Conservation (phyloP, 2,888 invertebrate species). For the Cataglyphis albicans region DNA sequence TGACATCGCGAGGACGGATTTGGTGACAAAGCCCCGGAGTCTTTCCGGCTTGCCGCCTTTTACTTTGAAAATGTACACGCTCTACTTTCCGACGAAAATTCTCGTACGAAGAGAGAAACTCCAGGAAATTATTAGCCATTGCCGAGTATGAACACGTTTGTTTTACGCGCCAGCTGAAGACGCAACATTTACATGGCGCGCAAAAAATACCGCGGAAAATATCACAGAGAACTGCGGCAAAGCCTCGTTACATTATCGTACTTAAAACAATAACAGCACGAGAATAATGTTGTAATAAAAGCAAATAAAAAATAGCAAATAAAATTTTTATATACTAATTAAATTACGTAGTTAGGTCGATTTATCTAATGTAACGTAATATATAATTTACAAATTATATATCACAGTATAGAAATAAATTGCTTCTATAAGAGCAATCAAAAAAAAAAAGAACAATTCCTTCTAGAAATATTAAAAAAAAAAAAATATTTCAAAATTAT, state of each 20-base stretch:
- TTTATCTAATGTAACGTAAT: neutral
- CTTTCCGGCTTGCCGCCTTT: conserved; percentile 52
- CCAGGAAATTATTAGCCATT: conserved; percentile 34
- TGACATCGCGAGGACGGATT: conserved; percentile 49
- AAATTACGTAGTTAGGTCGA: neutral
- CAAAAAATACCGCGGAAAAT: conserved; percentile 12
- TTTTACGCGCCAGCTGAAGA: neutral
- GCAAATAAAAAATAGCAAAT: neutral
- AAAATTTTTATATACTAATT: neutral
- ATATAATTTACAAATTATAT: neutral
- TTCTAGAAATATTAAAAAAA: neutral
- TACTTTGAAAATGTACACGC: conserved; percentile 69
- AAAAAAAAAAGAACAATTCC: neutral
- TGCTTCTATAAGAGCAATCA: neutral
- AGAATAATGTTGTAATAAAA: neutral
- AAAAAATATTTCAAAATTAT: neutral
- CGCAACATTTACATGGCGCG: conserved; percentile 16
- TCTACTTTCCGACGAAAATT: conserved; percentile 50
- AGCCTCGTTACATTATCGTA: neutral
- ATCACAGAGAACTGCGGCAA: neutral
- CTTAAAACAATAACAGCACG: neutral
- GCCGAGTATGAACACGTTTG: neutral
- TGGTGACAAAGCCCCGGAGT: conserved; percentile 64
- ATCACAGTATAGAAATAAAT: neutral
- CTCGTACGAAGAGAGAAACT: conserved; percentile 13